Evolutionary conservation across 2,888 invertebrate genomes (phyloP), one percentile per base, ranked within the genome.

Genomic region (Melipona bicolor): DNA sequence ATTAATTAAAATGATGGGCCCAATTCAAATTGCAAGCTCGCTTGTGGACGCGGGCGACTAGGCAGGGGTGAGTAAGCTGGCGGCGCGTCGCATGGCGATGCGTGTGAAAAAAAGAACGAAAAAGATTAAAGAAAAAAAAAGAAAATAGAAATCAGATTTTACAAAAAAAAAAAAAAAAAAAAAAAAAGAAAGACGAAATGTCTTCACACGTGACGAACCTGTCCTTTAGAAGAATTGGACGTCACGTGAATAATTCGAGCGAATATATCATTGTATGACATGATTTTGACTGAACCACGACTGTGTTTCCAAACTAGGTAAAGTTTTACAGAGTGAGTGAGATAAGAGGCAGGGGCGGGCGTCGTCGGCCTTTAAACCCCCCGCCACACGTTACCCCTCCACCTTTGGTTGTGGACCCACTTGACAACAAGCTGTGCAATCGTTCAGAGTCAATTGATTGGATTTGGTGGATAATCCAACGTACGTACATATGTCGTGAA

Each of bases 251-350:
- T 87, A 89, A 90, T 89, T 89, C 88, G 89, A 90, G 86, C 88
- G 89, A 91, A 87, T 90, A 81, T 86, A 88, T 82, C 87, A 89
- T 88, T 89, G 67, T 87, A 79, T 87, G 84, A 88, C 90, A 89
- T 90, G 82, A 88, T 88, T 76, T 87, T 91, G 86, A 93, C 93
- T 94, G 92, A 94, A 94, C 94, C 93, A 94, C 92, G 93, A 94
- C 94, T 94, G 94, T 94, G 94, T 94, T 94, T 94, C 93, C 93
- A 94, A 94, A 94, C 94, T 94, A 94, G 94, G 94, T 94, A 94
- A 94, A 93, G 93, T 90, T 93, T 91, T 91, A 92, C 93, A 93
- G 92, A 93, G 91, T 91, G 91, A 92, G 92, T 91, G 89, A 90
- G 89, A 92, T 89, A 86, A 91, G 77, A 87, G 86, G 86, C 86